Evolutionary conservation across 2,797 vertebrate species (phyloP), one percentile per base, ranked within the genome.

Genomic region (Oryzias sinensis): DNA sequence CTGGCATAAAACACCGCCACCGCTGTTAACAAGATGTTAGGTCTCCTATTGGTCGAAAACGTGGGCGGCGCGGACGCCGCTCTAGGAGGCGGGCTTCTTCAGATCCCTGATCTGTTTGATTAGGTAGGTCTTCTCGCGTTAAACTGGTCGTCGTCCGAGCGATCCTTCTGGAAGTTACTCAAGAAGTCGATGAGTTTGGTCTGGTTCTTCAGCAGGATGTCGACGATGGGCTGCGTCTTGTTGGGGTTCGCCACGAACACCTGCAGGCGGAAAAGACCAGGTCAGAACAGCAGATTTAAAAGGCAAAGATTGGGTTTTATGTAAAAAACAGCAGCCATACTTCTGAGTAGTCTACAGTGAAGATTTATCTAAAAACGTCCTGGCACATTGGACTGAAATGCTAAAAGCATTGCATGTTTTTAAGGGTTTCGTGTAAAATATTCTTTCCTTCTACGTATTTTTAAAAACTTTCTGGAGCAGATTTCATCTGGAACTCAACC

Each of bases 81-180:
- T 85, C 76, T 94, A 97, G 5, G 95, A 93, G 1, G 92, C 86
- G 0, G 94, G 86, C 65, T 95, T 98, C 88, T 96, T 97, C 89
- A 98, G 92, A 90, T 98, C 96, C 79, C 94, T 88, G 87, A 98
- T 98, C 89, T 98, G 96, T 92, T 97, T 98, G 77, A 98, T 95
- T 89, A 98, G 83, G 87, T 97, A 98, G 82, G 95, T 98, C 90
- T 98, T 98, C 90, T 98, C 96, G 15, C 96, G 1, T 95, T 93
- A 82, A 98, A 98, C 87, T 97, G 96, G 82, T 98, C 96, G 0
- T 98, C 95, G 0, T 98, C 96, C 0, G 92, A 93, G 81, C 96
- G 94, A 59, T 98, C 96, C 68, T 94, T 97, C 81, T 98, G 96
- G 92, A 98, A 98, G 89, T 94, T 94, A 93, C 93, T 96, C 81